Conservation (phyloP, 2,797 vertebrate species). For the Mus spretus region DNA sequence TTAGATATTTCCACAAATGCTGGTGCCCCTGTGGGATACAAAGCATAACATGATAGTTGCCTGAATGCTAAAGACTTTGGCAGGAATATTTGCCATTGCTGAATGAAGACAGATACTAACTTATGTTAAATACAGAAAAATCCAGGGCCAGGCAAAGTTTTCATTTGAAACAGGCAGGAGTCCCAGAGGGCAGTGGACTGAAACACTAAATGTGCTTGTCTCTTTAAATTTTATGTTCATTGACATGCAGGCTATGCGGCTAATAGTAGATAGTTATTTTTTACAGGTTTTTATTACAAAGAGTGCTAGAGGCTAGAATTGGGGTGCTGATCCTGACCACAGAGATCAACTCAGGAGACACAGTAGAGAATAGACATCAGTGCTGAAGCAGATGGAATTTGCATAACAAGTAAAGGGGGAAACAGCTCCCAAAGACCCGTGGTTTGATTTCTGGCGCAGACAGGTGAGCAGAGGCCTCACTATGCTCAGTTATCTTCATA, state of each 20-base stretch:
- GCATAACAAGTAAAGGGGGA: background rate
- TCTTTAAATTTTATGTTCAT: background rate
- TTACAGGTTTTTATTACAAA: background rate
- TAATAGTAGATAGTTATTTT: background rate
- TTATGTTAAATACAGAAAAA: constrained; percentile 26
- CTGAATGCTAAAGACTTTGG: constrained; percentile 14
- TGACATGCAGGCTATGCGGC: background rate
- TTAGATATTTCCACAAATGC: constrained; percentile 46
- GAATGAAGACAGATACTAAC: constrained; percentile 11
- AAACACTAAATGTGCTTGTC: background rate
- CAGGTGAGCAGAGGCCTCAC: background rate
- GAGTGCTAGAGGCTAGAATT: background rate
- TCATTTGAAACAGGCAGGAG: constrained; percentile 17
- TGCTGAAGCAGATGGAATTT: background rate
- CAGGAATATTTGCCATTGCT: constrained; percentile 38
- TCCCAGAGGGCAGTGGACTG: background rate
- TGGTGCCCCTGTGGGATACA: constrained; percentile 1
- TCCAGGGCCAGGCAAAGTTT: constrained; percentile 4
- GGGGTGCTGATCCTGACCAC: background rate
- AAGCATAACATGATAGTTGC: background rate
- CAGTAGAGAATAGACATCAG: background rate
- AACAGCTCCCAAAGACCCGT: background rate
- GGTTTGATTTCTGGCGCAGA: background rate
- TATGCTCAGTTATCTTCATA: background rate
- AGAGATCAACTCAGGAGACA: background rate